Conservation (phyloP, 2,113 vertebrate genomes). For the Microcebus murinus region DNA sequence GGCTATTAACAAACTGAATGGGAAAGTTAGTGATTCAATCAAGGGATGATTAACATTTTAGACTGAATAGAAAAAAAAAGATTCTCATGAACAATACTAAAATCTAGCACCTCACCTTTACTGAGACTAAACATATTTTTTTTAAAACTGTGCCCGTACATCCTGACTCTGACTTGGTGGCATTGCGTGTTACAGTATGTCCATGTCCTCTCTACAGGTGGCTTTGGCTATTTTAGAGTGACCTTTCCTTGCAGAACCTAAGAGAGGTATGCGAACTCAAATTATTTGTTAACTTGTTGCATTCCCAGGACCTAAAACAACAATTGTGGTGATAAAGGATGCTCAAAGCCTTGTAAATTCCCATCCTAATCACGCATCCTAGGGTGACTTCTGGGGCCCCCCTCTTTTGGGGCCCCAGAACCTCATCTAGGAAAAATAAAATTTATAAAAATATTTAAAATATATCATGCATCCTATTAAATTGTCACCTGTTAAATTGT, state of each 20-base stretch:
- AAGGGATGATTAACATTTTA: slow-evolving; percentile 70
- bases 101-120: not conserved
- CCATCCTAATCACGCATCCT: not conserved
- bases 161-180: not conserved
- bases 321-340: not conserved
- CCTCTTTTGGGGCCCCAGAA: too few relatives aligned
- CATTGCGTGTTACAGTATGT: not conserved
- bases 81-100: not conserved
- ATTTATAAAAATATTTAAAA: too few relatives aligned
- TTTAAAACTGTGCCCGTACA: not conserved
- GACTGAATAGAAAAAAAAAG: slow-evolving; percentile 64
- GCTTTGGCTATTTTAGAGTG: not conserved
- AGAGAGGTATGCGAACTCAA: not conserved
- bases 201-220: rapidly evolving
- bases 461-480: not conserved
- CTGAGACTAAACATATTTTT: not conserved
- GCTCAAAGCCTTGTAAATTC: not conserved
- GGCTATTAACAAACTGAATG: slow-evolving; percentile 75
- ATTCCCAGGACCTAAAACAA: not conserved
- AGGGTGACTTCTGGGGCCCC: too few relatives aligned
- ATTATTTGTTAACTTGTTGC: rapidly evolving
- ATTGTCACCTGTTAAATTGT: too few relatives aligned
- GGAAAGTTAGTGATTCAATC: slow-evolving; percentile 62
- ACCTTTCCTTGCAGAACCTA: not conserved
- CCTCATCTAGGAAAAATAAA: too few relatives aligned